phyloP scores from a whole-genome alignment of 2,113 vertebrate genomes.

The Chelonoidis abingdonii region DNA sequence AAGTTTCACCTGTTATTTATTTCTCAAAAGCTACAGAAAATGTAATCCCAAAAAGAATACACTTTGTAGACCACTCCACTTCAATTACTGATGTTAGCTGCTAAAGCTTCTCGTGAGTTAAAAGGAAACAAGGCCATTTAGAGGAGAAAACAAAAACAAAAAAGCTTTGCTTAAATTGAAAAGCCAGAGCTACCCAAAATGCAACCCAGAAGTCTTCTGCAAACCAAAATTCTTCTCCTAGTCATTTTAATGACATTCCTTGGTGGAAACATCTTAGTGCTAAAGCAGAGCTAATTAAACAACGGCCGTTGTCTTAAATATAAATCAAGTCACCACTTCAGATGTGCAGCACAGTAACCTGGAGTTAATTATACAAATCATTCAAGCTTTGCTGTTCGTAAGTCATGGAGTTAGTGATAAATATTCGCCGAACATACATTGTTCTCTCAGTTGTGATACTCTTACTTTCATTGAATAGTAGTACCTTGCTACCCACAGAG shows the following conservation, averaged over 20 bases:
- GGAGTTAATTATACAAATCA: neutral
- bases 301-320: neutral
- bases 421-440: neutral
- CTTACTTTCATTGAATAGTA: rapidly evolving
- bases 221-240: neutral
- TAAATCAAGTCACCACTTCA: neutral
- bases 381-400: neutral
- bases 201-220: neutral
- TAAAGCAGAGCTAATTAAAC: conserved; percentile 35
- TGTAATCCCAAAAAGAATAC: neutral
- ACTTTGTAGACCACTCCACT: neutral
- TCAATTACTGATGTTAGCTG: neutral
- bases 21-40: neutral
- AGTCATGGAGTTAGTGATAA: neutral
- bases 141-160: neutral
- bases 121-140: neutral
- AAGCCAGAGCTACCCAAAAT: neutral
- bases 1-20: neutral
- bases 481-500: neutral
- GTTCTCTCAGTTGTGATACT: neutral
- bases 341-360: neutral
- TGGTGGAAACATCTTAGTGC: neutral
- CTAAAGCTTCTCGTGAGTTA: neutral
- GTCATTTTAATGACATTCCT: neutral
- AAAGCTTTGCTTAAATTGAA: neutral